Conservation (phyloP, 1,140 invertebrate genomes). For the Sipha flava region DNA sequence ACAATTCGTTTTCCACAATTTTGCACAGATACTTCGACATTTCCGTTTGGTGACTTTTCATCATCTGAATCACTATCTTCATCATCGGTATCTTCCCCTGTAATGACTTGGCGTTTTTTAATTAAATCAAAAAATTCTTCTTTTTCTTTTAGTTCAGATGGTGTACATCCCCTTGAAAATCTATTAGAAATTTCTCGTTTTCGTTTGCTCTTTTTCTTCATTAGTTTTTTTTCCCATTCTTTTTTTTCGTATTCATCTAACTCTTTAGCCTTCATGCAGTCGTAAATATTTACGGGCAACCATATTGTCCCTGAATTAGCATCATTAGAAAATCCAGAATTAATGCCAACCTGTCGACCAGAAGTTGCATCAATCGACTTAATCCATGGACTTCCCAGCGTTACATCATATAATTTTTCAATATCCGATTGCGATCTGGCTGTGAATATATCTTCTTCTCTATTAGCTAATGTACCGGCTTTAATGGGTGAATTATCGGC, state of each 20-base stretch:
- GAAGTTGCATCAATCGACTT: not conserved
- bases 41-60: not conserved
- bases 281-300: conserved; percentile 18
- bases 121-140: not conserved
- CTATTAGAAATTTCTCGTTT: not conserved
- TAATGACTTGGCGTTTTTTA: not conserved
- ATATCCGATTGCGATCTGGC: conserved; percentile 18
- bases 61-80: not conserved
- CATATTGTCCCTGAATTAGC: not conserved
- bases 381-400: not conserved
- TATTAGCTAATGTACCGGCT: not conserved
- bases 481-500: not conserved
- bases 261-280: not conserved
- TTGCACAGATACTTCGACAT: not conserved
- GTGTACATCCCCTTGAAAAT: not conserved
- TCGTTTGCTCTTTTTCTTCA: not conserved
- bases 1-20: conserved; percentile 35
- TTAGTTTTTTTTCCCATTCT: not conserved
- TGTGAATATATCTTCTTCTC: conserved; percentile 18
- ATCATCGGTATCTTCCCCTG: not conserved
- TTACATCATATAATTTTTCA: not conserved
- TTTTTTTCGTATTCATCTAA: not conserved
- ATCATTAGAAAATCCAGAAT: not conserved
- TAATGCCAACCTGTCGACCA: not conserved
- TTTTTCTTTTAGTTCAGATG: not conserved